Conservation (phyloP, 1,140 invertebrate species). For the Sinella curviseta region DNA sequence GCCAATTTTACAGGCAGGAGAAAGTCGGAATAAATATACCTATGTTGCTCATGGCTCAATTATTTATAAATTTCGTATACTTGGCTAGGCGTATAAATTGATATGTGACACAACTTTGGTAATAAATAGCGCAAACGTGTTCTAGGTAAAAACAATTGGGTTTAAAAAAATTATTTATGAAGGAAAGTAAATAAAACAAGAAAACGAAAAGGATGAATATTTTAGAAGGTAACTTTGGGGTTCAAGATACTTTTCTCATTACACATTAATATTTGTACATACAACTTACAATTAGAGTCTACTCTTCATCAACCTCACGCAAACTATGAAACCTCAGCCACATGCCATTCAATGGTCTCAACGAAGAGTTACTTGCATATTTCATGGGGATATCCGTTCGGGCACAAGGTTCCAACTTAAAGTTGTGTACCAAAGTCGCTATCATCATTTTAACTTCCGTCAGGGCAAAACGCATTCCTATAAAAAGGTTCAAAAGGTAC, state of each 20-base stretch:
- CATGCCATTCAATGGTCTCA: conserved; percentile 31
- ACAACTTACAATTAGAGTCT: not conserved
- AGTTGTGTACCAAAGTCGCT: conserved; percentile 55
- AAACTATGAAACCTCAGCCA: conserved; percentile 20
- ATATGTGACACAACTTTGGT: no score
- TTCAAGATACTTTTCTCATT: not conserved
- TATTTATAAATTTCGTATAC: no score
- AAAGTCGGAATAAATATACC: no score
- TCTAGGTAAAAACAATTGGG: no score
- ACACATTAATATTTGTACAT: not conserved
- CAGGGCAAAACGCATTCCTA: conserved; percentile 37
- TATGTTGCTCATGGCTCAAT: no score
- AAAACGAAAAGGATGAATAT: not conserved
- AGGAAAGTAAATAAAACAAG: not conserved
- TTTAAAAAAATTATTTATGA: no score
- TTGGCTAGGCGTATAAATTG: no score
- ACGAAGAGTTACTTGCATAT: not conserved
- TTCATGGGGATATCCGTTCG: conserved; percentile 32
- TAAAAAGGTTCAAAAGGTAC: not conserved
- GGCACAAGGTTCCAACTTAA: conserved; percentile 17
- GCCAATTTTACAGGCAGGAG: no score
- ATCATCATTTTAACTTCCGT: conserved; percentile 28
- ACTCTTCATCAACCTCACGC: not conserved
- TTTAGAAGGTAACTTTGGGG: not conserved
- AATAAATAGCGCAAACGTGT: no score